Evolutionary conservation across 2,888 invertebrate genomes (phyloP), one percentile per base, ranked within the genome.

Genomic region (Acleris cristana): DNA sequence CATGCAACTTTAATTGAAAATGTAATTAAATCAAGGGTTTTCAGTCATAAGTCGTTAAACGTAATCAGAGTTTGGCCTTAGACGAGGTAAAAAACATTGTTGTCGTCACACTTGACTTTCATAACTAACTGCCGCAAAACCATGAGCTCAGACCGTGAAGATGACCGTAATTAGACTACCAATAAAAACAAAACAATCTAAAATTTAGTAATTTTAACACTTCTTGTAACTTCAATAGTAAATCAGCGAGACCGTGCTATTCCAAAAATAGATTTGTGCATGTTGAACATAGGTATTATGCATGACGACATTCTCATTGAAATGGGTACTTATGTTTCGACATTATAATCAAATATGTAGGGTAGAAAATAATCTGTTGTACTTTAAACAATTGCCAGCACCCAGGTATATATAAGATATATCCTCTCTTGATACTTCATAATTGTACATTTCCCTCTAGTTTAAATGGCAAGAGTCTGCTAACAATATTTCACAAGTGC

Each of bases 1-100:
- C 14, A 14, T 61, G 61, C 61, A 56, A 21, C 44, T 61, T 62
- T 66, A 62, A 62, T 66, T 61, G 62, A 66, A 56, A 61, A 56
- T 44, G n/a, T 19, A 60, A 65, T 60, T 61, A 52, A 49, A 14
- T 19, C 51, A 61, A 49, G 65, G 30, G 53, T 40, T 40, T 40
- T 12, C n/a, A 45, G 44, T 26, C 16, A 26, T 34, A 4, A 52
- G 34, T 49, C 52, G 26, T 57, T 58, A 40, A 64, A 26, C 48
- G n/a, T 48, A 18, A 21, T 40, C 52, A 19, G 10, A 34, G 48
- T 53, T 58, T 64, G 21, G 16, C 44, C 44, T 57, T 57, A 23
- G 40, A 57, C 44, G 21, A 16, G 44, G 44, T n/a, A 16, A 23
- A 44, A 57, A 45, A 21, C 23, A 45, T 57, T 45, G 57, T 57